These are phyloP conservation scores for Papilio polytes DNA, from an alignment of 1,140 invertebrate genomes.

Conservation along the genomic window DNA sequence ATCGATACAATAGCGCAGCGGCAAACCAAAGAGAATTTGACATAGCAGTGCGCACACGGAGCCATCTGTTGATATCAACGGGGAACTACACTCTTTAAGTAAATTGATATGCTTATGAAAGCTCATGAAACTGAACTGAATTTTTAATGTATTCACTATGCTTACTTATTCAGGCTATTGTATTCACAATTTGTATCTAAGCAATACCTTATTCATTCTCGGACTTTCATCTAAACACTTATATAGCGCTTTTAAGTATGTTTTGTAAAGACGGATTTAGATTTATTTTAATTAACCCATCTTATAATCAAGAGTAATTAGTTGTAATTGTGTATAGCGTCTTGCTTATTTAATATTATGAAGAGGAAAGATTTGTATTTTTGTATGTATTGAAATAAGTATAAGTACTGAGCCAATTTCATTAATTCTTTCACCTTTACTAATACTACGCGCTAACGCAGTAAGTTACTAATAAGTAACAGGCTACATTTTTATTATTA, in stretches of 20 bases:
- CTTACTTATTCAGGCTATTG: background rate
- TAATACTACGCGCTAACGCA: too few species aligned
- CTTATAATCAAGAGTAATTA: background rate
- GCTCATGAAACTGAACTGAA: conserved; percentile 11
- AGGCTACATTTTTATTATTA: too few species aligned
- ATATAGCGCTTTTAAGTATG: background rate
- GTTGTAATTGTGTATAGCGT: background rate
- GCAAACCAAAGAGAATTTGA: conserved; percentile 71
- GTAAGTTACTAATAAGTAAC: too few species aligned
- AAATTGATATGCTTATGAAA: conserved; percentile 26
- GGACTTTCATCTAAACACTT: background rate
- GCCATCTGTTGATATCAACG: conserved; percentile 62
- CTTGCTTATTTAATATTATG: too few species aligned
- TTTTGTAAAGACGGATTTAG: background rate
- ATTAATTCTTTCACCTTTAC: too few species aligned
- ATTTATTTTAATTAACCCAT: background rate
- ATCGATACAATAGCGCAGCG: conserved; percentile 81
- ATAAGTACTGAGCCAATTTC: too few species aligned
- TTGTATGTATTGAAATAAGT: too few species aligned
- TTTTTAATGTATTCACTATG: conserved; percentile 1
- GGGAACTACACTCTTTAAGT: background rate
- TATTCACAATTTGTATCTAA: background rate
- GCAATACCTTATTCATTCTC: background rate
- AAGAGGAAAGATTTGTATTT: too few species aligned
- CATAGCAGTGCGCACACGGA: conserved; percentile 42